Evolutionary conservation across 1,140 invertebrate genomes (phyloP).

Genomic region (Vanessa atalanta): DNA sequence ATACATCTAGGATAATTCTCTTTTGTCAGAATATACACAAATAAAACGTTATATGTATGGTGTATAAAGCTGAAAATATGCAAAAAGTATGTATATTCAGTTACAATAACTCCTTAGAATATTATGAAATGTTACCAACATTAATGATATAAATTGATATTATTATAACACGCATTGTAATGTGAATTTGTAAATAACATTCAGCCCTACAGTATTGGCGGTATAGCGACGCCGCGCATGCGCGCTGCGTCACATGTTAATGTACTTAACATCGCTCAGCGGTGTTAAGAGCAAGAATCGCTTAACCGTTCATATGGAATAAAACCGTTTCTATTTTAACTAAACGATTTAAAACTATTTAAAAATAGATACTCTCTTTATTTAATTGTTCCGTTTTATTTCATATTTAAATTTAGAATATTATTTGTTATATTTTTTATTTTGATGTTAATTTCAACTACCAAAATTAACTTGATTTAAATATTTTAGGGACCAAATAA

Average conservation of each 20-base stretch:
- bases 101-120: not conserved
- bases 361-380: not conserved
- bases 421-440: too few species aligned
- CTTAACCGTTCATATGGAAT: slow-evolving; percentile 13
- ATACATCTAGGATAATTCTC: too few species aligned
- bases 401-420: too few species aligned
- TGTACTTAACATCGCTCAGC: slow-evolving; percentile 17
- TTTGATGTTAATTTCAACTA: too few species aligned
- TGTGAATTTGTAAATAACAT: not conserved
- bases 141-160: not conserved
- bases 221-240: not conserved
- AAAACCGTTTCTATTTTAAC: not conserved
- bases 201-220: not conserved
- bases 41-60: too few species aligned
- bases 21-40: too few species aligned
- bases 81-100: too few species aligned
- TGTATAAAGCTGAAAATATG: too few species aligned
- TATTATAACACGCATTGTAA: not conserved
- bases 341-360: not conserved
- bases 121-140: not conserved
- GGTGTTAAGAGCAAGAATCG: slow-evolving; percentile 22
- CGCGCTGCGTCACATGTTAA: slow-evolving; percentile 16
- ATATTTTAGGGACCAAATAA: too few species aligned
- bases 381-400: too few species aligned
- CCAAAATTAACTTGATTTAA: too few species aligned